Percentiles rank a stretch among this genome's conserved stretches.
These are phyloP conservation scores for Smithornis capensis DNA, from an alignment of 2,113 vertebrate genomes.

Conservation along the genomic window DNA sequence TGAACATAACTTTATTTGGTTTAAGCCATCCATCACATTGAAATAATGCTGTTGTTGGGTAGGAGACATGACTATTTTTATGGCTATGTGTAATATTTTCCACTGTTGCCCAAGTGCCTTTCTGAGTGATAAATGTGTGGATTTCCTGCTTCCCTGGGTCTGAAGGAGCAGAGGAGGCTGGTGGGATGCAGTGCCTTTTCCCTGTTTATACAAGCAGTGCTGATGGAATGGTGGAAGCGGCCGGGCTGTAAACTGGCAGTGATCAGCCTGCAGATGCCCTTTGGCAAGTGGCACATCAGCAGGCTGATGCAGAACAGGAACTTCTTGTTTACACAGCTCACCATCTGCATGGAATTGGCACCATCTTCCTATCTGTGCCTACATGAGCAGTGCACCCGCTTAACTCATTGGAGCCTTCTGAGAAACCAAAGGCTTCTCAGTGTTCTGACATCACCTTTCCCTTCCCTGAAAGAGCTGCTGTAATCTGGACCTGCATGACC, in stretches of 20 bases:
- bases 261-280: slow-evolving; percentile 7
- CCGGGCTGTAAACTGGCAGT: not conserved
- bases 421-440: not conserved
- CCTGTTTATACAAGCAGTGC: slow-evolving; percentile 37
- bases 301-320: slow-evolving; percentile 62
- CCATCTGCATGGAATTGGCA: slow-evolving; percentile 31
- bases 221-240: not conserved
- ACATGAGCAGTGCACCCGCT: accelerated
- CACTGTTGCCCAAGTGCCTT: not conserved
- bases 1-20: not conserved
- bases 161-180: slow-evolving; percentile 1
- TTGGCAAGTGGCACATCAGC: not conserved
- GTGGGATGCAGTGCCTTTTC: not conserved
- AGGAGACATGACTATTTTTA: not conserved
- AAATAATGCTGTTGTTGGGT: not conserved
- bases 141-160: not conserved
- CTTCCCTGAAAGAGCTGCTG: not conserved
- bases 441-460: not conserved
- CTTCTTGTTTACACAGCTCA: slow-evolving; percentile 55
- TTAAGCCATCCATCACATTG: not conserved
- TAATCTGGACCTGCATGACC: not conserved
- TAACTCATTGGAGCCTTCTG: not conserved
- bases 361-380: not conserved
- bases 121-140: not conserved
- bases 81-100: not conserved